phyloP scores from a whole-genome alignment of 2,888 invertebrate species.

The Pristionchus entomophagus region DNA sequence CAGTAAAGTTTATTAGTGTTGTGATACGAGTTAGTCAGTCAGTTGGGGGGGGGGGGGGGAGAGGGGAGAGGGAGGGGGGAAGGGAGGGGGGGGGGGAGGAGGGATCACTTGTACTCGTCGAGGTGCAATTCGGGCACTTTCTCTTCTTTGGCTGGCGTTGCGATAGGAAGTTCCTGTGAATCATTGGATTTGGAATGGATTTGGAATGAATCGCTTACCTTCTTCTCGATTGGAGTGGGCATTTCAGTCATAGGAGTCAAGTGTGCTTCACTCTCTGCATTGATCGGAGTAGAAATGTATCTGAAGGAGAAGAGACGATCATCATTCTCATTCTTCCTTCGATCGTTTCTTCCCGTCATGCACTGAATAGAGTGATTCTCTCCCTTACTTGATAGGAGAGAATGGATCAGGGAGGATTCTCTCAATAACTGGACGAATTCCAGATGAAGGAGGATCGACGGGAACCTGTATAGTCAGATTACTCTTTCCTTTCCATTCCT shows the following conservation, averaged over 20 bases:
- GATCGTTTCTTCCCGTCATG: background rate
- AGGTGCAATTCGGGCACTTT: conserved; percentile 4
- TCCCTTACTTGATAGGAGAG: background rate
- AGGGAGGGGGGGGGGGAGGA: background rate
- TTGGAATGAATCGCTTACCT: background rate
- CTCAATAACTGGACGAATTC: background rate
- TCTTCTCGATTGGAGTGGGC: background rate
- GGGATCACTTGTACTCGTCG: conserved; percentile 18
- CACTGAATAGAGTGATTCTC: background rate
- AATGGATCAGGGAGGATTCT: conserved; percentile 17
- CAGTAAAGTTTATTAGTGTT: conserved; percentile 35
- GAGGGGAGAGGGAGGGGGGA: background rate
- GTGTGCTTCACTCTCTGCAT: background rate
- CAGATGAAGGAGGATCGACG: conserved; percentile 25
- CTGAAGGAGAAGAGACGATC: background rate
- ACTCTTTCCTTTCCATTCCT: background rate
- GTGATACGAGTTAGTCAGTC: conserved; percentile 9
- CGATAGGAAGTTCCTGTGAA: background rate
- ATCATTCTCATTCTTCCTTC: background rate
- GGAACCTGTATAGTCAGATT: background rate
- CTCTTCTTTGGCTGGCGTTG: background rate
- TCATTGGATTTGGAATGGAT: background rate
- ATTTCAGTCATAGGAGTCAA: background rate
- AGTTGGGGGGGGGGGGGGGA: background rate
- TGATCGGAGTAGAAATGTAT: background rate